phyloP scores from a whole-genome alignment of 2,888 invertebrate species.

The Ophion slaviceki region DNA sequence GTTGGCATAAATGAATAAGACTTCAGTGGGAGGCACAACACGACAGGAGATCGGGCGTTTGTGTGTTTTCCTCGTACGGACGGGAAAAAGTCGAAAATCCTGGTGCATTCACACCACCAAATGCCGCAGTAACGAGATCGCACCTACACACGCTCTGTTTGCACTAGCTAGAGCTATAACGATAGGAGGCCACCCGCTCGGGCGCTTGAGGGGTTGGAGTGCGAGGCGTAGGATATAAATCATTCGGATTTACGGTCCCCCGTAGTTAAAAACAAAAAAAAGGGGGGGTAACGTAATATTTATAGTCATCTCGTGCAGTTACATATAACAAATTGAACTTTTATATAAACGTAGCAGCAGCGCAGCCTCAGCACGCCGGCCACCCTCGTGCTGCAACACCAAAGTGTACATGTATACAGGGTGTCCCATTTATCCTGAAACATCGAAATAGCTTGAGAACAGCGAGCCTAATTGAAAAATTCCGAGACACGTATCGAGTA shows the following conservation, averaged over 20 bases:
- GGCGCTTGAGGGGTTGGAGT: conserved; percentile 24
- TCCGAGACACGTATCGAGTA: too few species aligned
- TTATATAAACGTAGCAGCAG: conserved; percentile 76
- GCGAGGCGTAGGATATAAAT: conserved; percentile 74
- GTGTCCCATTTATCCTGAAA: too few species aligned
- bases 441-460: too few species aligned
- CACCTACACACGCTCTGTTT: conserved; percentile 15
- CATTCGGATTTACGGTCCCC: conserved; percentile 81
- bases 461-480: too few species aligned
- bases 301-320: conserved; percentile 82
- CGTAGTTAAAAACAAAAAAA: conserved; percentile 72
- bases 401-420: conserved; percentile 4
- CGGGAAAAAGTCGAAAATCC: conserved; percentile 72
- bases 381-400: not conserved
- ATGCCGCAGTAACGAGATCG: conserved; percentile 33
- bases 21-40: not conserved
- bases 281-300: conserved; percentile 81
- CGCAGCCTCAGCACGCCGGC: conserved; percentile 48
- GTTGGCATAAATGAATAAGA: conserved; percentile 44
- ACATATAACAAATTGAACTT: conserved; percentile 83
- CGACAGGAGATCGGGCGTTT: not conserved
- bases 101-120: conserved; percentile 66
- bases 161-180: conserved; percentile 18
- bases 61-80: conserved; percentile 6
- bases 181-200: conserved; percentile 35